These are phyloP conservation scores for Thymelicus sylvestris DNA, from an alignment of 2,888 invertebrate genomes.

Conservation along the genomic window DNA sequence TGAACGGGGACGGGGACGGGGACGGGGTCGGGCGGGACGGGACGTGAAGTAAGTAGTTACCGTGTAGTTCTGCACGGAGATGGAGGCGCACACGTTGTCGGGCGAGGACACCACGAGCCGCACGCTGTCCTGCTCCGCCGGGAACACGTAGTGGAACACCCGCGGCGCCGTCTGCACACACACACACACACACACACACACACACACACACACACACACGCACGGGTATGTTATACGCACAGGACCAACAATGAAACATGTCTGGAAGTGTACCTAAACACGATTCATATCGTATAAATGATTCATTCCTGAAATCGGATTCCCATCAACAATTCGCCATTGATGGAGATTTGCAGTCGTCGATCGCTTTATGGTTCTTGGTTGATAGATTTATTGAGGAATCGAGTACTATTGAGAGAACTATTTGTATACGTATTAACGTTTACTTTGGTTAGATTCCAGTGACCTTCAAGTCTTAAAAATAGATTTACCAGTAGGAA, in stretches of 20 bases:
- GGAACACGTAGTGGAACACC: constrained; percentile 61
- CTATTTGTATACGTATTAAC: neutral
- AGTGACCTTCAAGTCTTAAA: neutral
- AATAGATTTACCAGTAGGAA: neutral
- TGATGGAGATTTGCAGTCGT: no score
- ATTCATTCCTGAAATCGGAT: no score
- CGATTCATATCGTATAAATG: no score
- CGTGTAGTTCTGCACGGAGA: constrained; percentile 67
- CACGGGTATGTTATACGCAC: no score
- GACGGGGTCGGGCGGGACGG: no score
- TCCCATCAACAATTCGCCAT: no score
- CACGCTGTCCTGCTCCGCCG: constrained; percentile 57
- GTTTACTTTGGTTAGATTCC: neutral
- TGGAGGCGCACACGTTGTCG: constrained; percentile 67
- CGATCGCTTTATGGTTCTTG: no score
- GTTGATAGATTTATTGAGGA: neutral
- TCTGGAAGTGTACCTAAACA: no score
- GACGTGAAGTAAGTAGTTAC: constrained; percentile 45
- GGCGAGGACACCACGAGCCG: constrained; percentile 62
- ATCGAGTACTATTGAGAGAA: neutral
- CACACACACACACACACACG: no score
- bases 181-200: neutral
- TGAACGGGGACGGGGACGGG: no score
- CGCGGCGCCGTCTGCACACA: constrained; percentile 60
- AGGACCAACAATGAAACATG: no score